Base-by-base conservation (phyloP, 2,888 invertebrate genomes). In the Drosophila lutescens region DNA sequence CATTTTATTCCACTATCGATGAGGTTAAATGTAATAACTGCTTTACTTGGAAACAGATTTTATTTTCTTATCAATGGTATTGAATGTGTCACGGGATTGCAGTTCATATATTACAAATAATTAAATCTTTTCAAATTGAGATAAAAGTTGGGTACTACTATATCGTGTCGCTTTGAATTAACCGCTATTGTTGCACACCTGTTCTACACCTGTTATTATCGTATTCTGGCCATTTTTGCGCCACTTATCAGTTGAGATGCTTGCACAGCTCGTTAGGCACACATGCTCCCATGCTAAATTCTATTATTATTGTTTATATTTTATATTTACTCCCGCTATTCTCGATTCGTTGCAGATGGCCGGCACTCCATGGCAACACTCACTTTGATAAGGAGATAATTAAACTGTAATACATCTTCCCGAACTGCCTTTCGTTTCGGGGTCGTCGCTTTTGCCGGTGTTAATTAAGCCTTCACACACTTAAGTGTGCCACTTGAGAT, bases 391-490 rank as follows among this genome's bases (percentile, higher is more conserved):
- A 79, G 59, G 56, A 80, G 83, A 87, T 87, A 85, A 87, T 87
- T 77, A 78, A 75, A 78, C 67, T 81, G 82, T 82, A 78, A 87
- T 78, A 87, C 71, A 77, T 66, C 74, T 68, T 34, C n/a, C 46
- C 20, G 54, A 66, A 40, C 20, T 40, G 54, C 46, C 46, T 65
- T 53, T 65, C 49, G 1, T 12, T 34, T 34, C 49, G 32, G 49
- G 49, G 49, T 17, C 34, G 17, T 53, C 38, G 65, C 65, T 51
- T 73, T 77, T 58, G 69, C 69, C 61, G 69, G 63, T 83, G 77
- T 76, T 84, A 83, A 86, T 83, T 84, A 80, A 86, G 84, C 74
- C 84, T 80, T 77, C 85, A 79, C 79, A 78, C 86, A 72, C 71
- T 83, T 72, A 79, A 86, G 86, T 86, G 79, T 69, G 62, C 75